Base-by-base conservation (phyloP, 2,888 invertebrate species). In the Erebia ligea region DNA sequence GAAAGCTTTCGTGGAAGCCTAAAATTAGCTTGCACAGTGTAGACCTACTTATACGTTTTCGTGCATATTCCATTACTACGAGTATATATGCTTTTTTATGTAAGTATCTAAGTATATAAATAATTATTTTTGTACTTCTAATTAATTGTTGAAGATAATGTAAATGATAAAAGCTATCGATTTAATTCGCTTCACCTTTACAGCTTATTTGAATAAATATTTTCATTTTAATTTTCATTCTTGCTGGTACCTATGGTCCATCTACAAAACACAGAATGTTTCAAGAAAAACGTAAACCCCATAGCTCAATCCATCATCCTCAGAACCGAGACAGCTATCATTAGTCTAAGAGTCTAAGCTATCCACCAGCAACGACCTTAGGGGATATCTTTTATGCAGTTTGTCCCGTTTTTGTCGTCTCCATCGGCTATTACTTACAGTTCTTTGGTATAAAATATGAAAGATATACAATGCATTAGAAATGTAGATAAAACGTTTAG, bases 371-470 rank as follows among this genome's bases (percentile, higher is more conserved):
- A 45, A 66, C 15, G 56, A 58, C 67, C 48, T 58, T 34, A 48
- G 58, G 42, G 67, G 48, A 67, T 67, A 67, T 67, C 67, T 57
- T 67, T 67, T 67, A 67, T 67, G 67, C 67, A 67, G 67, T 74
- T 72, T 50, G 63, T 69, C 62, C 64, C 64, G 74, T 74, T 74
- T 74, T 74, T 74, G 72, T 68, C 66, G 57, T 67, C 65, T 67
- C 67, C 48, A 71, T 68, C 71, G 68, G 61, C 71, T 71, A 73
- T 73, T 71, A 73, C 71, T 73, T 71, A 70, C 73, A 73, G 67
- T 48, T 62, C 62, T 48, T 62, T 62, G 48, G 21, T 62, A 62
- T 62, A 21, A 48, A 48, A 48, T 21, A 45, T 21, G 13, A 48
- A 45, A 48, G 62, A 62, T 48, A 62, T 3, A 45, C 45, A 21